Evolutionary conservation across 1,140 invertebrate genomes (phyloP).

Genomic region (Rhagoletis pomonella): DNA sequence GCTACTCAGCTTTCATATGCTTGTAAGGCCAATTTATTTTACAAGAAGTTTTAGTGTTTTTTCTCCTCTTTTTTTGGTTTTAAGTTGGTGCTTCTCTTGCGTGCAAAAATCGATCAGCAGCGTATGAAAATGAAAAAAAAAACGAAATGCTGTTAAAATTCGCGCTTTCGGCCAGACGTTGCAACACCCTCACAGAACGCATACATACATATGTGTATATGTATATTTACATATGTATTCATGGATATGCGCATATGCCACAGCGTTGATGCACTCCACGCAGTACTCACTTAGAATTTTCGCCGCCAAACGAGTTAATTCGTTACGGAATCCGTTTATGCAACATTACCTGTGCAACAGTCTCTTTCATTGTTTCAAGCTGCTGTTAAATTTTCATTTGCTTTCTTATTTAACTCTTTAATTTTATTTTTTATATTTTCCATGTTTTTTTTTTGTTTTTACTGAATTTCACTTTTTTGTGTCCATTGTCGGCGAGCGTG

Average conservation of each 20-base stretch:
- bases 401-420: neutral
- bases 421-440: neutral
- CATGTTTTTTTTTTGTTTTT: neutral
- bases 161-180: slow-evolving; percentile 41
- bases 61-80: neutral
- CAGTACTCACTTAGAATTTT: slow-evolving; percentile 50
- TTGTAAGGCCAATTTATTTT: slow-evolving; percentile 52
- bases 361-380: neutral
- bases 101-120: slow-evolving; percentile 48
- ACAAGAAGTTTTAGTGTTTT: neutral
- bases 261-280: neutral
- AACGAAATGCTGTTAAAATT: slow-evolving; percentile 40
- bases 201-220: neutral
- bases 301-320: slow-evolving; percentile 51
- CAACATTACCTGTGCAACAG: slow-evolving; percentile 25
- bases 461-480: neutral
- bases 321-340: slow-evolving; percentile 45
- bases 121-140: slow-evolving; percentile 1
- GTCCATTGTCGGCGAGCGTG: slow-evolving; percentile 25
- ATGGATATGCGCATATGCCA: neutral
- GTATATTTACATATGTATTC: neutral
- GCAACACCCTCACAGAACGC: slow-evolving; percentile 31
- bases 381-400: slow-evolving; percentile 8
- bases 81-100: neutral
- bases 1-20: slow-evolving; percentile 25